Percentiles rank a stretch among this genome's conserved stretches.
These are phyloP conservation scores for Smutsia temminckii DNA, from an alignment of 2,797 vertebrate genomes.

Conservation along the genomic window DNA sequence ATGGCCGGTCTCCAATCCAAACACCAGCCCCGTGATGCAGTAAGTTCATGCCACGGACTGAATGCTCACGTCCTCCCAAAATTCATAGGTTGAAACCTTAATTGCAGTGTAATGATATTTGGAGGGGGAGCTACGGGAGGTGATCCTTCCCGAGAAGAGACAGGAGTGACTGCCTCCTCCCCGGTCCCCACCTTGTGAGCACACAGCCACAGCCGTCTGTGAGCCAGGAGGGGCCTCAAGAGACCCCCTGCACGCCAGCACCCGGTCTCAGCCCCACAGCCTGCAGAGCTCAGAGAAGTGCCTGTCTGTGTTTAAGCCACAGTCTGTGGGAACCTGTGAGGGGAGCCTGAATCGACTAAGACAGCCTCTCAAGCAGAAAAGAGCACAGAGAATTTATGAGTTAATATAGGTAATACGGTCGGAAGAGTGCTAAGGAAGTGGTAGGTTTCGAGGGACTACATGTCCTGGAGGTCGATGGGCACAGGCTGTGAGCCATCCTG, in stretches of 20 bases:
- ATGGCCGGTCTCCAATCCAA: background rate
- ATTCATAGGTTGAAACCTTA: background rate
- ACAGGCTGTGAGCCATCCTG: background rate
- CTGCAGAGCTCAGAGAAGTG: background rate
- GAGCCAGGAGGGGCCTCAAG: too few relatives aligned
- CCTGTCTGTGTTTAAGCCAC: background rate
- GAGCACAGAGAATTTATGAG: background rate
- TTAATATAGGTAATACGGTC: background rate
- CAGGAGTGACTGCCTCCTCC: background rate
- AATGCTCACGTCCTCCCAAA: background rate
- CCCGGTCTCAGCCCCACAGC: background rate
- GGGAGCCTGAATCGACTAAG: background rate
- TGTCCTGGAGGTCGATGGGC: too few relatives aligned
- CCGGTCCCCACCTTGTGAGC: background rate
- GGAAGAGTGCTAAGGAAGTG: rapidly evolving
- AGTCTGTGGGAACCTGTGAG: background rate
- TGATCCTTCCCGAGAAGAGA: background rate
- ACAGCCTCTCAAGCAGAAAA: background rate
- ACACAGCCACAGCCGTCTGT: background rate
- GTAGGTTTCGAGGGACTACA: background rate
- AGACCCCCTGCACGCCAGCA: background rate
- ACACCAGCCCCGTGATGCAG: rapidly evolving
- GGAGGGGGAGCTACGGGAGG: background rate
- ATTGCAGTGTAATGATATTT: background rate
- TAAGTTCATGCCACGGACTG: background rate